phyloP scores from a whole-genome alignment of 1,140 invertebrate genomes.

The Cydia pomonella region DNA sequence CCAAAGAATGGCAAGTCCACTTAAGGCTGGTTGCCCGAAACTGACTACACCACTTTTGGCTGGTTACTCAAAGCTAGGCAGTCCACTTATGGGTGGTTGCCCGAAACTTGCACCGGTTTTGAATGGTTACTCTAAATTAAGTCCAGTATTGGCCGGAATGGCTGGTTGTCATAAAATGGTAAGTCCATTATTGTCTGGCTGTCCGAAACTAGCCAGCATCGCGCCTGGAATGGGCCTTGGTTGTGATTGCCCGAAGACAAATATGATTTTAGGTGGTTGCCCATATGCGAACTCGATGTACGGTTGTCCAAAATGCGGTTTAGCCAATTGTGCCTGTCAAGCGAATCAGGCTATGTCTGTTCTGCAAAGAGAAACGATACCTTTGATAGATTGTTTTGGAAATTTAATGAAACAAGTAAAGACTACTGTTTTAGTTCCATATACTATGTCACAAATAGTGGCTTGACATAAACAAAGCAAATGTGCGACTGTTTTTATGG shows the following conservation, averaged over 20 bases:
- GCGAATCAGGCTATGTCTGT: not conserved
- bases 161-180: not conserved
- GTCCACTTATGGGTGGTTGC: not conserved
- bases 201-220: not conserved
- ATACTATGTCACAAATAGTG: constrained; percentile 41
- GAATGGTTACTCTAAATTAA: not conserved
- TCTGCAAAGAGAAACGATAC: constrained; percentile 34
- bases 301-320: not conserved
- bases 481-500: no score
- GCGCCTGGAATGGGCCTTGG: not conserved
- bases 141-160: not conserved
- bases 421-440: constrained; percentile 45
- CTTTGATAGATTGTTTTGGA: constrained; percentile 43
- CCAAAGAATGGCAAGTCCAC: not conserved
- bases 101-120: not conserved
- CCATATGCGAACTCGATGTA: constrained; percentile 2
- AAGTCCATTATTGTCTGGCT: not conserved
- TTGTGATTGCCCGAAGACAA: constrained; percentile 6
- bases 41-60: not conserved
- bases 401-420: constrained; percentile 47
- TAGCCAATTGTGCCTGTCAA: not conserved
- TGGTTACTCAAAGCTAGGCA: not conserved
- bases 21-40: not conserved
- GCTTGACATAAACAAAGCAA: not conserved
- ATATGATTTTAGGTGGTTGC: constrained; percentile 12